These are phyloP conservation scores for Callosobruchus maculatus DNA, from an alignment of 2,888 invertebrate genomes.

Conservation along the genomic window DNA sequence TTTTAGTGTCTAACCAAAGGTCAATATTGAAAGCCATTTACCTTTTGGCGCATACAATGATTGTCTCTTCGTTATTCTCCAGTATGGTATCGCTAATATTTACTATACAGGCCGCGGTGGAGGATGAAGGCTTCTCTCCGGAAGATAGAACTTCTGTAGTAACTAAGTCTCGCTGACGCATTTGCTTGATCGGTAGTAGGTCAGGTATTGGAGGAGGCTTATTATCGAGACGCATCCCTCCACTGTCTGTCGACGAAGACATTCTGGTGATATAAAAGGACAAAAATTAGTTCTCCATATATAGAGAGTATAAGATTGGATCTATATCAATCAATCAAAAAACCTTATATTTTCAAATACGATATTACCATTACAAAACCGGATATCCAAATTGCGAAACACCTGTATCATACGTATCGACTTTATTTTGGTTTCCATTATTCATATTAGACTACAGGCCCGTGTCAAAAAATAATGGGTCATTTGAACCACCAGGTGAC, in stretches of 20 bases:
- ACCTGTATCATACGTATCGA: too few relatives aligned
- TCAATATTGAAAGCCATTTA: too few relatives aligned
- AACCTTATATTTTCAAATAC: too few relatives aligned
- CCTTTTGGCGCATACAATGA: constrained; percentile 40
- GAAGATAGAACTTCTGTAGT: not conserved
- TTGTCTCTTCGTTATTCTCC: constrained; percentile 45
- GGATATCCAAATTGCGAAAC: too few relatives aligned
- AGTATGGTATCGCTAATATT: constrained; percentile 46
- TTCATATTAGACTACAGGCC: too few relatives aligned
- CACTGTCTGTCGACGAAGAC: not conserved
- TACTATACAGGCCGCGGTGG: constrained; percentile 32
- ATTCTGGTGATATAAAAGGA: not conserved
- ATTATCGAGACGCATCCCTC: not conserved
- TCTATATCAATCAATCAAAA: too few relatives aligned
- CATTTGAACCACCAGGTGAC: too few relatives aligned
- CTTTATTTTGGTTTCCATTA: too few relatives aligned
- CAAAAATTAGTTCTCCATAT: not conserved
- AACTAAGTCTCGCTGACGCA: constrained; percentile 27
- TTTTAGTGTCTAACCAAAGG: too few relatives aligned
- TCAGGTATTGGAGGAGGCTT: constrained; percentile 39
- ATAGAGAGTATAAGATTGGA: too few relatives aligned
- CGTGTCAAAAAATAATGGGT: too few relatives aligned
- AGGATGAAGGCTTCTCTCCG: not conserved
- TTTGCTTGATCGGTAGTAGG: constrained; percentile 43
- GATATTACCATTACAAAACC: too few relatives aligned